A percentile compares a stretch with the other conserved stretches of the same genome.
Conservation (phyloP, 2,113 vertebrate genomes). For the Corynorhinus townsendii region DNA sequence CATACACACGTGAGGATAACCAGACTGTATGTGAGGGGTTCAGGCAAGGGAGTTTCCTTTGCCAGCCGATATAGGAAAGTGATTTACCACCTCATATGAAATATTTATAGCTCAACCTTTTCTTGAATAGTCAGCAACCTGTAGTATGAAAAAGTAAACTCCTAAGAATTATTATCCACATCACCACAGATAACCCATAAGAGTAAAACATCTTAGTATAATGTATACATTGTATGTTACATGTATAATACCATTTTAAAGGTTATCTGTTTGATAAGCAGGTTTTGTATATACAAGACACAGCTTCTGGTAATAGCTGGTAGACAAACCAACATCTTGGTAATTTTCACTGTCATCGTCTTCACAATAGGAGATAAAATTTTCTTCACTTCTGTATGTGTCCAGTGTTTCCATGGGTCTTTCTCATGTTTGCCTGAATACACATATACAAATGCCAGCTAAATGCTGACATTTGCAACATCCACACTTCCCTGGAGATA, state of each 20-base stretch:
- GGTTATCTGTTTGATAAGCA: neutral
- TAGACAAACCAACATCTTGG: neutral
- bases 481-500: neutral
- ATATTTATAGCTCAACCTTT: neutral
- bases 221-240: neutral
- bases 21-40: neutral
- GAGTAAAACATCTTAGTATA: neutral
- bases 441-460: neutral
- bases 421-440: neutral
- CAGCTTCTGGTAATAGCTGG: neutral
- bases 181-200: neutral
- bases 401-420: neutral
- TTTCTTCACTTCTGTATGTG: neutral
- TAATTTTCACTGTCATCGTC: neutral
- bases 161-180: neutral
- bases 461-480: neutral
- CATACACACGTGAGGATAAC: neutral
- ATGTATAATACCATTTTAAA: neutral
- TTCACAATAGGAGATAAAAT: neutral
- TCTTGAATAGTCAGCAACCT: neutral
- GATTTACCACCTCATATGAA: constrained; percentile 29
- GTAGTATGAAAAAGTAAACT: neutral
- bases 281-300: neutral
- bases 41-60: neutral
- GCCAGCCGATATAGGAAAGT: neutral